Evolutionary conservation across 2,113 vertebrate species (phyloP), one percentile per base, ranked within the genome.

Genomic region (Pheucticus melanocephalus): DNA sequence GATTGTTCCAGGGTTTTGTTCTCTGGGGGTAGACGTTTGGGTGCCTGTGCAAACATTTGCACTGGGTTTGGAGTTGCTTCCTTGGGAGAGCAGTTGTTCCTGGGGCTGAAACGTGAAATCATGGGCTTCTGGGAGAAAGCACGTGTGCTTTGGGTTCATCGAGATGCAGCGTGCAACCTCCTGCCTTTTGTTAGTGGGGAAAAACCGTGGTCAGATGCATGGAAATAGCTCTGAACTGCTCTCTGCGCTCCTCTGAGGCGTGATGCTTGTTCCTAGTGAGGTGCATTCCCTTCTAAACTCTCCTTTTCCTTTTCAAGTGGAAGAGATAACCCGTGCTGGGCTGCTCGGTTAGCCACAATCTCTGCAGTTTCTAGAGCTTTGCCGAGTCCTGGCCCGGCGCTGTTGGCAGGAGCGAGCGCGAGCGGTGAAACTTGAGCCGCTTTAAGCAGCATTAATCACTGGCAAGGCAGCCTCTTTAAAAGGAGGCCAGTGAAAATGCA

Each of bases 391-490:
- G 91, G 96, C 97, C 86, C 90, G 42, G 94, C 31, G 25, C 93
- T 96, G 83, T 37, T 97, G 97, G 97, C 97, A 97, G 89, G 97
- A 98, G 97, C 88, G 10, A 96, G 97, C 97, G 96, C 60, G 84
- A 96, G 96, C 78, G 78, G 97, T 98, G 98, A 98, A 98, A 98
- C 97, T 94, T 97, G 98, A 98, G 97, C 98, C 28, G 96, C 97
- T 98, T 96, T 94, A 93, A 97, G 97, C 97, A 95, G 96, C 97
- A 94, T 98, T 98, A 98, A 98, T 98, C 97, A 96, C 96, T 97
- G 97, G 97, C 95, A 94, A 98, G 94, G 44, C 8, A 96, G 92
- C 93, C 31, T 66, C 91, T 97, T 97, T 96, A 95, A 96, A 96
- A 97, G 94, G 97, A 97, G 97, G 95, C 95, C 95, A 95, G 94